These are phyloP conservation scores for Thunnus thynnus DNA, from an alignment of 2,113 vertebrate genomes.

Conservation along the genomic window DNA sequence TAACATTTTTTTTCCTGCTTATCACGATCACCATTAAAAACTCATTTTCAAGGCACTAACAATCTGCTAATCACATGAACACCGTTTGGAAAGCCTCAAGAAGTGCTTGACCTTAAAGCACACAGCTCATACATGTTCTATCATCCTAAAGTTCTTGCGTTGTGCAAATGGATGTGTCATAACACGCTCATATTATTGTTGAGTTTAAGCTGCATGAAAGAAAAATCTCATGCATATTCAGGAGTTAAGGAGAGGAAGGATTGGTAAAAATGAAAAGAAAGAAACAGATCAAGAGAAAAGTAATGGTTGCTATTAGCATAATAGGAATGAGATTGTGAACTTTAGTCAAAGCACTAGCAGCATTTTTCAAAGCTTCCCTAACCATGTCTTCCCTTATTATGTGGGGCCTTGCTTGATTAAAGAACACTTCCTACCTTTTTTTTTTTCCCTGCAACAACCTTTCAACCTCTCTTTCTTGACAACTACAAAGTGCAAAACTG, in stretches of 20 bases:
- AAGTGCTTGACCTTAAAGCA: background rate
- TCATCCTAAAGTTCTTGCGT: constrained; percentile 4
- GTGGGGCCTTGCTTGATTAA: constrained; percentile 48
- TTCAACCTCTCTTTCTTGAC: constrained; percentile 51
- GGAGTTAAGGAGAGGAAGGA: constrained; percentile 7
- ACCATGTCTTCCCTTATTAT: constrained; percentile 31
- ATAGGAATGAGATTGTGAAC: constrained; percentile 14
- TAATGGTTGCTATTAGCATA: constrained; percentile 43
- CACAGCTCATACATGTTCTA: background rate
- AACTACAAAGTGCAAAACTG: constrained; percentile 53
- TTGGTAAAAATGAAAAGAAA: constrained; percentile 1
- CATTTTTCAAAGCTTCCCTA: constrained; percentile 46
- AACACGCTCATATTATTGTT: constrained; percentile 24
- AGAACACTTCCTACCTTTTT: constrained; percentile 21
- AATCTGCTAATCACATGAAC: constrained; percentile 36
- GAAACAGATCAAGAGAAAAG: constrained; percentile 22
- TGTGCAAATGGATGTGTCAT: constrained; percentile 22
- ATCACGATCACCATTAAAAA: constrained; percentile 50
- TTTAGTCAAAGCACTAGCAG: constrained; percentile 24
- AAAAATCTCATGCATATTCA: constrained; percentile 69
- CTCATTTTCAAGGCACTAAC: constrained; percentile 48
- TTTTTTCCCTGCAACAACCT: constrained; percentile 28
- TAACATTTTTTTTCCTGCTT: constrained; percentile 41
- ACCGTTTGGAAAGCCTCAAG: constrained; percentile 30
- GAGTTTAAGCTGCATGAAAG: constrained; percentile 16